phyloP scores from a whole-genome alignment of 2,888 invertebrate species.

The Drosophila meridionalis region DNA sequence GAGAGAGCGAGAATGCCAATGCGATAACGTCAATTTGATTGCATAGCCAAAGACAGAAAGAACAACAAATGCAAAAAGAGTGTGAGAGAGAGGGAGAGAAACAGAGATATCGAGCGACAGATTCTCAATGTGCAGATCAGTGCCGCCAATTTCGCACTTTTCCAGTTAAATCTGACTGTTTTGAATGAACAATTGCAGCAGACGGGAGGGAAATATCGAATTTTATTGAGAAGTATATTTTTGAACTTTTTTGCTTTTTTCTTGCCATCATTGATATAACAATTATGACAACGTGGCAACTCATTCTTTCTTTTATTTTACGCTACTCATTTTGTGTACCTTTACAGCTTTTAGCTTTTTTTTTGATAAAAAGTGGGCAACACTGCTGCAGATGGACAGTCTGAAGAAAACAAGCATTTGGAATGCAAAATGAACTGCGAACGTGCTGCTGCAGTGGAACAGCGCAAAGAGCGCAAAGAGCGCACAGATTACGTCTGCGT shows the following conservation, averaged over 20 bases:
- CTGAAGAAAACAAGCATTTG: neutral
- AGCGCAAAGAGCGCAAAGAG: neutral
- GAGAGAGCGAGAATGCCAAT: constrained; percentile 22
- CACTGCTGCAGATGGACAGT: constrained; percentile 6
- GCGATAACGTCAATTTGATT: constrained; percentile 48
- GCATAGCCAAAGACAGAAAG: constrained; percentile 20
- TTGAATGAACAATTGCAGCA: neutral
- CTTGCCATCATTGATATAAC: neutral
- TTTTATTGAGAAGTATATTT: too few relatives aligned
- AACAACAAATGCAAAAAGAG: constrained; percentile 5
- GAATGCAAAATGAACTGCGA: constrained; percentile 11
- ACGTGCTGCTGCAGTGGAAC: constrained; percentile 14
- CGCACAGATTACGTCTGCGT: constrained; percentile 2
- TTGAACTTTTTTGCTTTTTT: neutral
- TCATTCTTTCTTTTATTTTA: neutral
- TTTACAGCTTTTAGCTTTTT: neutral
- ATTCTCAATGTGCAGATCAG: constrained; percentile 7
- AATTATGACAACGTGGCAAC: too few relatives aligned
- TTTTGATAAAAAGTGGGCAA: neutral
- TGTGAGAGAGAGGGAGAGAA: constrained; percentile 2
- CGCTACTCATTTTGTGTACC: neutral
- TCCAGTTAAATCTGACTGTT: neutral
- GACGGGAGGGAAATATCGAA: too few relatives aligned
- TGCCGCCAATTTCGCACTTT: neutral
- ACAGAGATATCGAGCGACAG: neutral